Conservation (phyloP, 2,113 vertebrate genomes). For the Odobenus rosmarus region DNA sequence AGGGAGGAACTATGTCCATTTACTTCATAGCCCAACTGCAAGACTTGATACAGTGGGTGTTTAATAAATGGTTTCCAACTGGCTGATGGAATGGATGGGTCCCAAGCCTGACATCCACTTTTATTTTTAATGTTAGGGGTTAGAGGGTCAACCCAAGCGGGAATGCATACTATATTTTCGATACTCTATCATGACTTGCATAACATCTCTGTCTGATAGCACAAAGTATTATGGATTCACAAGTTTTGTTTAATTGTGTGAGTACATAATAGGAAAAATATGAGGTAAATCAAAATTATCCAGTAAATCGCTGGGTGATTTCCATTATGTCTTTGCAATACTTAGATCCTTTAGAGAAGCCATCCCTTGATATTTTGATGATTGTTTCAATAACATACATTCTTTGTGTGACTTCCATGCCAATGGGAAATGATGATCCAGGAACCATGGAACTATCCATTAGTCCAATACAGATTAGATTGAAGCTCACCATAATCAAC, state of each 20-base stretch:
- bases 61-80: conserved; percentile 12
- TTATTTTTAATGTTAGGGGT: conserved; percentile 46
- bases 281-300: conserved; percentile 56
- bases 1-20: not conserved
- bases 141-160: not conserved
- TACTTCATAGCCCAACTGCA: not conserved
- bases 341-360: conserved; percentile 41
- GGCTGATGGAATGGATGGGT: not conserved
- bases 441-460: not conserved
- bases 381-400: not conserved
- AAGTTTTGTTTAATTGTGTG: conserved; percentile 36
- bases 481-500: not conserved
- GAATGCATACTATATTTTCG: not conserved
- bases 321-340: conserved; percentile 40
- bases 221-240: conserved; percentile 40
- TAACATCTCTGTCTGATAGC: not conserved
- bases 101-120: conserved; percentile 1
- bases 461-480: not conserved
- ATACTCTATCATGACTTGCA: not conserved
- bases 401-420: conserved; percentile 30
- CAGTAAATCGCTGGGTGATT: not conserved
- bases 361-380: conserved; percentile 26
- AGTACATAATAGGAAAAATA: conserved; percentile 22
- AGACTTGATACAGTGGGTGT: not conserved
- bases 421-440: not conserved